Evolutionary conservation across 35 echinoderm and acorn worm genomes (phyloP).

Genomic region (Stichopus chloronotus): DNA sequence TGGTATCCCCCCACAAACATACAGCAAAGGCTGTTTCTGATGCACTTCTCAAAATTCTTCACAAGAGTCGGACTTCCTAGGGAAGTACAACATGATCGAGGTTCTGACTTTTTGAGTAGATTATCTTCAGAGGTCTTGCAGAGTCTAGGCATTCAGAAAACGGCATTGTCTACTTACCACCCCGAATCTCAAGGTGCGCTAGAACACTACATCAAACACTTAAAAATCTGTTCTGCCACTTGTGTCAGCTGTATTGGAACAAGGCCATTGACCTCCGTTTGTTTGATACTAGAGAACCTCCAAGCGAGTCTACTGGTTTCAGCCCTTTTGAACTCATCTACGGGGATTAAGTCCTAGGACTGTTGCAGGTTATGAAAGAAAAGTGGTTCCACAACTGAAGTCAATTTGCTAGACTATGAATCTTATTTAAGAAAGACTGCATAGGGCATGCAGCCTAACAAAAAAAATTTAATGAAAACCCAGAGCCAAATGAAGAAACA

Average conservation of each 20-base stretch:
- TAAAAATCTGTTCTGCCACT: constrained; percentile 64
- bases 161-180: constrained; percentile 65
- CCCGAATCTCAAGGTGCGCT: constrained; percentile 66
- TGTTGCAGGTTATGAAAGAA: constrained; percentile 30
- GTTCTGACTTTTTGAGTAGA: constrained; percentile 62
- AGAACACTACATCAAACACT: constrained; percentile 67
- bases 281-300: constrained; percentile 38
- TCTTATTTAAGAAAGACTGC: constrained; percentile 37
- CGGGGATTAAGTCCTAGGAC: constrained; percentile 40
- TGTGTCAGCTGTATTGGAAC: constrained; percentile 40
- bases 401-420: constrained; percentile 48
- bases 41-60: constrained; percentile 58
- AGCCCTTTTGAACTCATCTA: constrained; percentile 55
- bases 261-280: constrained; percentile 32
- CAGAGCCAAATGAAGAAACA: constrained; percentile 16
- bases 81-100: constrained; percentile 73
- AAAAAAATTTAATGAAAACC: constrained; percentile 5
- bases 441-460: constrained; percentile 38
- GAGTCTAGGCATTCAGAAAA: constrained; percentile 54
- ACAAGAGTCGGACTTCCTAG: constrained; percentile 60
- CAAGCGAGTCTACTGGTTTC: constrained; percentile 42
- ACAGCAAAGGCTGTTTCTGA: constrained; percentile 54
- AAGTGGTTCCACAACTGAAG: not conserved
- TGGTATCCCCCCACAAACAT: constrained; percentile 49
- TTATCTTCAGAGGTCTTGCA: not conserved